Base-by-base conservation (phyloP, 2,888 invertebrate genomes). In the Diplazon laetatorius region DNA sequence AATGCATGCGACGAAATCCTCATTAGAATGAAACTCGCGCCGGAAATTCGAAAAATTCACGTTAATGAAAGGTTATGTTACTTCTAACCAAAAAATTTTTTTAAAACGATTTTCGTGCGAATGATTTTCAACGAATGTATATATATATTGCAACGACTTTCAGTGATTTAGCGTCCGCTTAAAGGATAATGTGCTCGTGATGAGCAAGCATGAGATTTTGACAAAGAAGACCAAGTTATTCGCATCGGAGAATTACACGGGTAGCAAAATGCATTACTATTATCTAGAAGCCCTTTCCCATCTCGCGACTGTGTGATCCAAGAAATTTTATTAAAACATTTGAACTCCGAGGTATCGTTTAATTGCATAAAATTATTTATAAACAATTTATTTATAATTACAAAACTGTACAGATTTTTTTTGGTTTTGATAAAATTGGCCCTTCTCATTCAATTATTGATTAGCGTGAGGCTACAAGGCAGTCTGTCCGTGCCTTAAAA, bases 401-500 rank as follows among this genome's bases (percentile, higher is more conserved):
- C 2, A 14, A 52, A 52, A 25, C 14, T 52, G 14, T 52, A 52
- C 52, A 30, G 2, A 25, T 52, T 52, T 52, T 52, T 25, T 52
- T n/a, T 30, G n/a, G 14, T 14, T 12, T 59, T 10, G 10, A 39
- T 59, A 60, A 69, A 30, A 5, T 5, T 30, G 2, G 30, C 2
- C 6, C 6, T 6, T 30, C 30, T 2, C 2, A 30, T 5, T 30
- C 6, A 30, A 30, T 30, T 30, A 6, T 6, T 30, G 30, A 30
- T 30, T n/a, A n/a, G n/a, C n/a, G n/a, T n/a, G n/a, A n/a, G n/a
- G n/a, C n/a, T n/a, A n/a, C n/a, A n/a, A n/a, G n/a, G 20, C 66
- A n/a, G 25, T 35, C 84, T 95, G 94, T 77, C 93, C 94, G 84
- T 92, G 91, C 89, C 93, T 92, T 85, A 97, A 92, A 39, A 99